A percentile compares a stretch with the other conserved stretches of the same genome.
Evolutionary conservation across 2,797 vertebrate species (phyloP).

Genomic region (Okamejei kenojei): DNA sequence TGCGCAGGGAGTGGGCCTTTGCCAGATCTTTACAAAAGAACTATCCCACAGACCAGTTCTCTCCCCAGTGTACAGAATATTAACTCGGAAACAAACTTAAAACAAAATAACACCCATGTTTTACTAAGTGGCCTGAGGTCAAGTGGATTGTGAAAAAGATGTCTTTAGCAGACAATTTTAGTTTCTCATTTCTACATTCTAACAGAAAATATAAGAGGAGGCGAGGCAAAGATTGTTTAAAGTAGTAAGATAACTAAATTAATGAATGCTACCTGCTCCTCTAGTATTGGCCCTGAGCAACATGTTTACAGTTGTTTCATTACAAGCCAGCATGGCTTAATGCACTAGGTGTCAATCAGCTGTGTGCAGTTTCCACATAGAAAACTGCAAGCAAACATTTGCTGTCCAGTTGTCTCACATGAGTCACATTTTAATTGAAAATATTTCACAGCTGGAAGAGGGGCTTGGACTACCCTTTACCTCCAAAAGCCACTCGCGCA

Average conservation of each 20-base stretch:
- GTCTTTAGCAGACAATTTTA: not conserved
- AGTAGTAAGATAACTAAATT: not conserved
- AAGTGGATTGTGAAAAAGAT: not conserved
- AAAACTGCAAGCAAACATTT: not conserved
- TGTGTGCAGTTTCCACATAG: not conserved
- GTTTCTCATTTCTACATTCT: not conserved
- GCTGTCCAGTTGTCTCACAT: not conserved
- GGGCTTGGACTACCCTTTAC: no score
- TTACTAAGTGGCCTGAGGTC: not conserved
- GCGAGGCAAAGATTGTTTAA: not conserved
- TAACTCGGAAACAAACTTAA: not conserved
- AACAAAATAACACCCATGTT: not conserved
- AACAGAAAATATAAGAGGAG: not conserved
- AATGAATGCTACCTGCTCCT: slow-evolving; percentile 1
- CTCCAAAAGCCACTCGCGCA: no score
- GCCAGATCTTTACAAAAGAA: not conserved
- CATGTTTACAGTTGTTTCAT: not conserved
- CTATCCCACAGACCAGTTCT: not conserved
- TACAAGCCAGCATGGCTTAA: not conserved
- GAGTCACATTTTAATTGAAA: not conserved
- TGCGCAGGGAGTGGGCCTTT: not conserved
- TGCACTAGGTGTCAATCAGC: not conserved
- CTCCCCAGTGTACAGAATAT: not conserved
- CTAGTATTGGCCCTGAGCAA: not conserved
- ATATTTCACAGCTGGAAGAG: not conserved